phyloP scores from a whole-genome alignment of 1,140 invertebrate species.

The Calephelis virginiensis region DNA sequence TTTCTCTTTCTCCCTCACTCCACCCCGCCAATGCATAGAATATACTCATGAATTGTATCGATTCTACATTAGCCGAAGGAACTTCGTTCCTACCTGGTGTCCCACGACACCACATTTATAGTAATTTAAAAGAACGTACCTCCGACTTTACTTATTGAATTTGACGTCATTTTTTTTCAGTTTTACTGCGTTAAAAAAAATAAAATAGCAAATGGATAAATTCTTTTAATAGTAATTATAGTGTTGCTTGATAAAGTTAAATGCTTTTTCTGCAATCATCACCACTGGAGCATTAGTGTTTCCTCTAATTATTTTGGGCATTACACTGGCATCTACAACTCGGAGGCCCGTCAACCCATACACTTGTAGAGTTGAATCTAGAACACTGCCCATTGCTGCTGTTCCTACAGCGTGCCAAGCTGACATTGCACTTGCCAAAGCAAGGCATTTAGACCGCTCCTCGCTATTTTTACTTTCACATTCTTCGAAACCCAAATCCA shows the following conservation, averaged over 20 bases:
- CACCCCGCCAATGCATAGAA: too few relatives aligned
- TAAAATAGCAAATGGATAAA: not conserved
- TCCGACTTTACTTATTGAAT: too few relatives aligned
- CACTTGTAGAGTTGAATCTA: slow-evolving; percentile 69
- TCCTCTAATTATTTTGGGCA: slow-evolving; percentile 80
- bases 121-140: too few relatives aligned
- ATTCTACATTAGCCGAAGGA: too few relatives aligned
- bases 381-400: slow-evolving; percentile 78
- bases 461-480: slow-evolving; percentile 33
- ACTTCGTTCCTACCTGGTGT: too few relatives aligned
- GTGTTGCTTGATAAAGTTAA: slow-evolving; percentile 77
- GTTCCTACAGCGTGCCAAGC: slow-evolving; percentile 77
- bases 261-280: slow-evolving; percentile 82
- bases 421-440: slow-evolving; percentile 43
- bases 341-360: slow-evolving; percentile 77
- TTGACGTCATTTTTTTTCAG: too few relatives aligned
- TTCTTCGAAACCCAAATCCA: slow-evolving; percentile 40
- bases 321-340: slow-evolving; percentile 81
- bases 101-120: too few relatives aligned
- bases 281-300: slow-evolving; percentile 82
- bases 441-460: slow-evolving; percentile 36
- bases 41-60: too few relatives aligned
- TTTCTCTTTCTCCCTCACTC: too few relatives aligned
- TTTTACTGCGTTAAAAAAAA: not conserved
- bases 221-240: not conserved